Conservation (phyloP, 2,888 invertebrate species). For the Xestia sexstrigata region DNA sequence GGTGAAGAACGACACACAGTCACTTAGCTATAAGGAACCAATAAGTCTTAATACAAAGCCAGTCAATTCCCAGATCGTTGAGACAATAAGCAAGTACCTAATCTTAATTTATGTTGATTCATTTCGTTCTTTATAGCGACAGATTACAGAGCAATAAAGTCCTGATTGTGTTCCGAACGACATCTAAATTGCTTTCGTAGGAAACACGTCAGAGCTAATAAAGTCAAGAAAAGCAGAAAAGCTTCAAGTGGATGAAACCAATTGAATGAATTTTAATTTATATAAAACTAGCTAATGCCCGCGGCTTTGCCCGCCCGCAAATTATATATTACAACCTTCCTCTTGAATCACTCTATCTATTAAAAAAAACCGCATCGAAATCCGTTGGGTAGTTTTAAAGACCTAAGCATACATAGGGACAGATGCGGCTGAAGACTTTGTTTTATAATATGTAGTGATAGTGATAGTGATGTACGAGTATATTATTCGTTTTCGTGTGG, state of each 20-base stretch:
- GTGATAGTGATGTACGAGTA: too few relatives aligned
- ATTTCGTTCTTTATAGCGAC: constrained; percentile 52
- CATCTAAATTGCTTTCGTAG: constrained; percentile 58
- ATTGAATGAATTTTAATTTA: constrained; percentile 4
- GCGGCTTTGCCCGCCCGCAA: too few relatives aligned
- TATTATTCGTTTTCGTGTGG: background rate
- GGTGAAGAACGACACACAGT: background rate
- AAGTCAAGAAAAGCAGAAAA: constrained; percentile 24
- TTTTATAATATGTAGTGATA: too few relatives aligned
- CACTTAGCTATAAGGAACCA: constrained; percentile 8
- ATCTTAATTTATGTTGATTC: constrained; percentile 68
- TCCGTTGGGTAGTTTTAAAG: too few relatives aligned
- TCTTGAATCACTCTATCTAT: too few relatives aligned
- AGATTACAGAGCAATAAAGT: constrained; percentile 64
- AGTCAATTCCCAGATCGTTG: constrained; percentile 37
- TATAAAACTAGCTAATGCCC: too few relatives aligned
- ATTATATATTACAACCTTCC: too few relatives aligned
- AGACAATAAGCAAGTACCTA: constrained; percentile 52
- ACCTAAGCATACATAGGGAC: too few relatives aligned
- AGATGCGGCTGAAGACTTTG: too few relatives aligned
- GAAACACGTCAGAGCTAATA: constrained; percentile 45
- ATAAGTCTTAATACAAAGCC: constrained; percentile 7
- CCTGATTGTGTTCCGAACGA: constrained; percentile 61
- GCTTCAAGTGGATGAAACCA: constrained; percentile 23
- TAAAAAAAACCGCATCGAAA: too few relatives aligned